phyloP scores from a whole-genome alignment of 2,797 vertebrate species.

The Melopsittacus undulatus region DNA sequence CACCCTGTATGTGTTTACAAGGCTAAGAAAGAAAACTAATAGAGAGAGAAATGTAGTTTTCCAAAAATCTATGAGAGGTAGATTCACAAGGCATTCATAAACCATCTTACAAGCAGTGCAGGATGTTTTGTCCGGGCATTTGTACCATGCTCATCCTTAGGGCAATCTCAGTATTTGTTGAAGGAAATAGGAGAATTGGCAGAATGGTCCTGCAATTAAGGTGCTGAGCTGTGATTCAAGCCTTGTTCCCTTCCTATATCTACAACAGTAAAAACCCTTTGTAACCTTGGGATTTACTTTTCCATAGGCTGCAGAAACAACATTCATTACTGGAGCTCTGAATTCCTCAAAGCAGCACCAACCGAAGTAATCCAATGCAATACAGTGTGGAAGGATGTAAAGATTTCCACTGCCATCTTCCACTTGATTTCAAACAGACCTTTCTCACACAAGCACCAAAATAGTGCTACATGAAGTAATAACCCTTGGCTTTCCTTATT shows the following conservation, averaged over 20 bases:
- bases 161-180: neutral
- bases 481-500: neutral
- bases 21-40: neutral
- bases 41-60: neutral
- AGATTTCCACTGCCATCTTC: neutral
- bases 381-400: neutral
- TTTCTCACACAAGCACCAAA: neutral
- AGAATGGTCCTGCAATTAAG: neutral
- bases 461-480: neutral
- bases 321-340: neutral
- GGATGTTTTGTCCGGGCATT: neutral
- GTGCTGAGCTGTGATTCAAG: neutral
- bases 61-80: neutral
- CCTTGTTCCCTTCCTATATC: neutral
- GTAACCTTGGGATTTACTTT: neutral
- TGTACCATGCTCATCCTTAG: neutral
- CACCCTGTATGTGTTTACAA: neutral
- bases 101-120: neutral
- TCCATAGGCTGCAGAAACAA: neutral
- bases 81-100: neutral
- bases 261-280: accelerated
- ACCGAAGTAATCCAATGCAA: neutral
- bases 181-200: neutral
- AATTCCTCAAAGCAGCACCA: neutral
- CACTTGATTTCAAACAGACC: neutral